Evolutionary conservation across 2,888 invertebrate genomes (phyloP), one percentile per base, ranked within the genome.

Genomic region (Trissoscelio sp.): DNA sequence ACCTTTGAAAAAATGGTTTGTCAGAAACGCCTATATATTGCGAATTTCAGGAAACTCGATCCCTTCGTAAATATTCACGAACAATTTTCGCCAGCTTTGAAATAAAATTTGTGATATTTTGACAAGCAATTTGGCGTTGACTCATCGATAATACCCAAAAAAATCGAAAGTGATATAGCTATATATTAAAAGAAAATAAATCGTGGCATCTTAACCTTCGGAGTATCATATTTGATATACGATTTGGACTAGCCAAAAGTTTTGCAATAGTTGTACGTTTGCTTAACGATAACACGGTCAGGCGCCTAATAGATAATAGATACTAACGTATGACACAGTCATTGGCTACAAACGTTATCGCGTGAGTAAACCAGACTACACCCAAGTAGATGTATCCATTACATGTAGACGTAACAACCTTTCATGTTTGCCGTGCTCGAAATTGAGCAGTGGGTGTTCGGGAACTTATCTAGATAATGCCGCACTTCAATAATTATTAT

Each of bases 311-410:
- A 64, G 51, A 79, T 73, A 66, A 67, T 73, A 51, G 72, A 51
- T 66, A 57, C 44, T 34, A 72, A 72, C 66, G 58, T 53, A 58
- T 51, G 79, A 66, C 64, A 70, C 46, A 78, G 70, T 64, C 70
- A 69, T 74, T 70, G 72, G 58, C 62, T 79, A 81, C 70, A 75
- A 82, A 62, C 83, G 85, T 87, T 88, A 86, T 86, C 86, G 84
- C 83, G 84, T 82, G 83, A 82, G 84, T 79, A 85, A 87, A 87
- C 84, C 82, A 70, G 83, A 82, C 83, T 85, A 85, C 84, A 79
- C 81, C 80, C 83, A 83, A 85, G 85, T 86, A 86, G 86, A 87
- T 86, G 84, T 86, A 87, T 87, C 86, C 84, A 87, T 87, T 87
- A 85, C 70, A 79, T 69, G 81, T 80, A 80, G 85, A 83, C 79